These are phyloP conservation scores for Podabrus alpinus DNA, from an alignment of 2,888 invertebrate genomes.

Conservation along the genomic window DNA sequence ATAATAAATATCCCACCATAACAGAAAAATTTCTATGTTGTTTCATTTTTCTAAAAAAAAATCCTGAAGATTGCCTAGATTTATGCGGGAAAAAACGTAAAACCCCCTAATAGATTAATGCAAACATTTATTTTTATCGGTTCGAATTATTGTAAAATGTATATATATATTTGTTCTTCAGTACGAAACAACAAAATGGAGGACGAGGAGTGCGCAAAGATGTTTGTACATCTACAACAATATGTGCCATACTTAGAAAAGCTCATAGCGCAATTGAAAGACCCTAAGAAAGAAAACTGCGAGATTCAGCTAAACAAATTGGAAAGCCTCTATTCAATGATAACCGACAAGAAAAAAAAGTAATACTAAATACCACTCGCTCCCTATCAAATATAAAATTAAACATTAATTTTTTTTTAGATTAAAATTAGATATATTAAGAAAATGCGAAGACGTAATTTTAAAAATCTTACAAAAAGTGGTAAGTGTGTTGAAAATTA, in stretches of 20 bases:
- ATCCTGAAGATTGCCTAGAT: too few species aligned
- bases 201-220: constrained; percentile 61
- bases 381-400: not conserved
- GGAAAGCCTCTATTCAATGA: constrained; percentile 64
- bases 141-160: not conserved
- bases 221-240: constrained; percentile 68
- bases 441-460: constrained; percentile 71
- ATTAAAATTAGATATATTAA: constrained; percentile 69
- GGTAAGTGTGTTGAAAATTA: constrained; percentile 55
- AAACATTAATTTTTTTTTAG: constrained; percentile 53
- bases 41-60: too few species aligned
- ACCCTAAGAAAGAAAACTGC: constrained; percentile 56
- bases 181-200: constrained; percentile 41
- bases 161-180: not conserved
- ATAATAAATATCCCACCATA: too few species aligned
- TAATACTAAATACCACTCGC: constrained; percentile 44
- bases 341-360: constrained; percentile 68
- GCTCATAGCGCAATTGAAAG: constrained; percentile 69
- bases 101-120: too few species aligned
- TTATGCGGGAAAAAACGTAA: too few species aligned
- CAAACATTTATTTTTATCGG: not conserved
- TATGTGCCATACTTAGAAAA: constrained; percentile 75
- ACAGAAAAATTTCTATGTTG: too few species aligned
- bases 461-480: constrained; percentile 69
- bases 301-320: constrained; percentile 68